phyloP scores from a whole-genome alignment of 1,140 invertebrate genomes.

The Orius laevigatus region DNA sequence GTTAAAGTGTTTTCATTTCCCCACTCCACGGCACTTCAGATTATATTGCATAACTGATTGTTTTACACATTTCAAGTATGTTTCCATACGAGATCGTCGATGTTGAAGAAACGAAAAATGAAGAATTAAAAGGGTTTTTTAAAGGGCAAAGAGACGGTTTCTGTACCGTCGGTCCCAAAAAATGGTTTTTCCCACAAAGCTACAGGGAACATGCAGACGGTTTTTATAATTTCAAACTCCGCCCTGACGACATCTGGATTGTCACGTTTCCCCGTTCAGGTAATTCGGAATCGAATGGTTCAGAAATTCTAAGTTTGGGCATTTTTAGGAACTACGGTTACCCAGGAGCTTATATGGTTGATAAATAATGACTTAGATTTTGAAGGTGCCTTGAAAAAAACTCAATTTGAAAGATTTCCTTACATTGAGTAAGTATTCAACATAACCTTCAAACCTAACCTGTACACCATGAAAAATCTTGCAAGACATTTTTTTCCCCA shows the following conservation, averaged over 20 bases:
- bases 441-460: neutral
- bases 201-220: conserved; percentile 41
- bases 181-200: conserved; percentile 49
- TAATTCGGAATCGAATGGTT: too few species aligned
- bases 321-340: conserved; percentile 53
- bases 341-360: conserved; percentile 60
- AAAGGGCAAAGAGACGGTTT: conserved; percentile 50
- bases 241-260: conserved; percentile 44
- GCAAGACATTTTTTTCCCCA: too few species aligned
- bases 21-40: too few species aligned
- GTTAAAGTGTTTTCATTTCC: too few species aligned
- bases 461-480: too few species aligned
- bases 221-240: conserved; percentile 44
- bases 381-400: conserved; percentile 33
- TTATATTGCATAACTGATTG: too few species aligned
- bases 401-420: conserved; percentile 41
- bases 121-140: conserved; percentile 3
- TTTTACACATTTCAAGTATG: too few species aligned
- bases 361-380: conserved; percentile 52
- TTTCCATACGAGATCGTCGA: conserved; percentile 11
- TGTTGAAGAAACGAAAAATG: conserved; percentile 1
- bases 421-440: conserved; percentile 43
- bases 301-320: neutral
- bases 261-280: conserved; percentile 61
- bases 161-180: conserved; percentile 51